These are phyloP conservation scores for Sinosuthora webbiana DNA, from an alignment of 2,113 vertebrate species.

Conservation along the genomic window DNA sequence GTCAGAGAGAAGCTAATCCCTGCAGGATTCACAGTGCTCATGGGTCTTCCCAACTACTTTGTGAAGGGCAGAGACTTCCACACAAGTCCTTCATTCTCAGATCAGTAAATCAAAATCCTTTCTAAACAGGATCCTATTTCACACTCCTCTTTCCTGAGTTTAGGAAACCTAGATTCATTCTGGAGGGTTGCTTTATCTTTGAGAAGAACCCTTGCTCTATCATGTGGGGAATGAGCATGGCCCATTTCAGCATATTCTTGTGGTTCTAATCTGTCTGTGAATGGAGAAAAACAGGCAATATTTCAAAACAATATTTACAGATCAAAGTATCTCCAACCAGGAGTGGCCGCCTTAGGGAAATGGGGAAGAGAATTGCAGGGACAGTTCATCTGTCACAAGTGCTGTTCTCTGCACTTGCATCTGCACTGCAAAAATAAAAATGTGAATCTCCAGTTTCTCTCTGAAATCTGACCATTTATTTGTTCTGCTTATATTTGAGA, in stretches of 20 bases:
- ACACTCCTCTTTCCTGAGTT: background rate
- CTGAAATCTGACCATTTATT: background rate
- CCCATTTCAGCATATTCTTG: background rate
- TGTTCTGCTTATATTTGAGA: background rate
- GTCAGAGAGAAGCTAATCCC: rapidly evolving
- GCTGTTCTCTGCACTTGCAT: background rate
- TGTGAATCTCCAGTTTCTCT: background rate
- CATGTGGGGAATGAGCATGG: background rate
- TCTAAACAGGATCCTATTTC: background rate
- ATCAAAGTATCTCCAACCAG: background rate
- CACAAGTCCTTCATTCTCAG: background rate
- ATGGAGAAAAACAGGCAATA: background rate
- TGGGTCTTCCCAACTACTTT: background rate
- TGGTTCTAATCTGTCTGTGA: background rate
- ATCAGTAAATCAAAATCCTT: background rate
- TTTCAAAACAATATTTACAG: background rate
- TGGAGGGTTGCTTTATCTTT: background rate
- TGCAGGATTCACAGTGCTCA: background rate
- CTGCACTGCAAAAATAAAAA: background rate
- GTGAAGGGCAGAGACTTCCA: background rate
- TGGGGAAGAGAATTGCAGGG: background rate
- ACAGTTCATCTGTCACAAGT: background rate
- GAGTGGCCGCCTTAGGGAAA: background rate
- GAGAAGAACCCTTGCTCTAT: background rate
- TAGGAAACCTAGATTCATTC: background rate